Percentiles rank a stretch among this genome's conserved stretches.
Evolutionary conservation across 2,797 vertebrate genomes (phyloP).

Genomic region (Karalla daura): DNA sequence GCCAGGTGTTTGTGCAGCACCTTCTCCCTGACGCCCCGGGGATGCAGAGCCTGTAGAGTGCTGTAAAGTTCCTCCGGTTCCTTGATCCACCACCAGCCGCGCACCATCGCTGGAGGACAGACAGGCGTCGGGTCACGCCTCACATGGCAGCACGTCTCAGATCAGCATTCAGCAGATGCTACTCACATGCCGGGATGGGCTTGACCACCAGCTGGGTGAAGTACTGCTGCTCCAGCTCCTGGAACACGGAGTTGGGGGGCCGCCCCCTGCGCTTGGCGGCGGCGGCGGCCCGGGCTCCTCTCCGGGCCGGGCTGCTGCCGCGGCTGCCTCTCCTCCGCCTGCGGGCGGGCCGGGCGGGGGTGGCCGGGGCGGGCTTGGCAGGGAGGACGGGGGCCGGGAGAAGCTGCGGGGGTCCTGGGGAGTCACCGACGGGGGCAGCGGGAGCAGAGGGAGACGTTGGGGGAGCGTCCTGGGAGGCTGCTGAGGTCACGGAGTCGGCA

Average conservation of each 20-base stretch:
- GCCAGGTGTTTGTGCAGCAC: constrained; percentile 93
- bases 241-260: constrained; percentile 91
- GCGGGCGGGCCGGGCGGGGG: constrained; percentile 69
- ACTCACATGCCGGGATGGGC: constrained; percentile 91
- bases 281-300: constrained; percentile 69
- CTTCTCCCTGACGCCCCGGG: constrained; percentile 92
- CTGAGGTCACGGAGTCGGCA: constrained; percentile 26
- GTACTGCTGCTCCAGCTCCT: constrained; percentile 93
- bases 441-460: not conserved
- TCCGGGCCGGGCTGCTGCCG: constrained; percentile 78
- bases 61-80: constrained; percentile 87
- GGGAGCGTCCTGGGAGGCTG: constrained; percentile 28
- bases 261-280: constrained; percentile 91
- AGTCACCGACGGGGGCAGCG: not conserved
- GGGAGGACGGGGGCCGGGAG: constrained; percentile 37
- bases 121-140: not conserved
- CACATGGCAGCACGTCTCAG: not conserved
- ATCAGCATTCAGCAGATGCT: not conserved
- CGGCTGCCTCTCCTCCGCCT: constrained; percentile 82
- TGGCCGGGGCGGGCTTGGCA: constrained; percentile 46
- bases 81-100: constrained; percentile 95
- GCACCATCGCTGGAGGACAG: constrained; percentile 87
- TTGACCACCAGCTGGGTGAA: constrained; percentile 91
- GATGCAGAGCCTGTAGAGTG: constrained; percentile 89
- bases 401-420: constrained; percentile 29